Evolutionary conservation across 2,797 vertebrate species (phyloP).

Genomic region (Menidia menidia): DNA sequence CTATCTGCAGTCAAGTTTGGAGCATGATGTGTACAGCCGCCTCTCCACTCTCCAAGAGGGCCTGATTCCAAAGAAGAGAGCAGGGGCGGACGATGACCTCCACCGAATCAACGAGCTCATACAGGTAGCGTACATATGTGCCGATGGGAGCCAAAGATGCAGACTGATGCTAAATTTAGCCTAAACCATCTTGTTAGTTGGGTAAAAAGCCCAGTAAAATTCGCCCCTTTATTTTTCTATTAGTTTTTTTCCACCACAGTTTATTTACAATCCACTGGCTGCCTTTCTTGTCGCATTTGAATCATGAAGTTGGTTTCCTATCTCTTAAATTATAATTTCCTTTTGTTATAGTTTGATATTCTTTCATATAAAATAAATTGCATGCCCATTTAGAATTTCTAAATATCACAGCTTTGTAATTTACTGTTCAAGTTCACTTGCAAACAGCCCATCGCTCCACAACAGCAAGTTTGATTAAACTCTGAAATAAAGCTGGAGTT

Average conservation of each 20-base stretch:
- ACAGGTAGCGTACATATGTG: slow-evolving; percentile 83
- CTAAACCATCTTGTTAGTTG: too few relatives aligned
- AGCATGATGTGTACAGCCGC: slow-evolving; percentile 95
- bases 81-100: slow-evolving; percentile 92
- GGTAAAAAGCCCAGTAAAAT: too few relatives aligned
- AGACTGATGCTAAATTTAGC: too few relatives aligned
- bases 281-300: neutral
- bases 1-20: slow-evolving; percentile 89
- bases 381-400: too few relatives aligned
- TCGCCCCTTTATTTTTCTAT: too few relatives aligned
- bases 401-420: too few relatives aligned
- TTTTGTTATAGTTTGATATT: neutral
- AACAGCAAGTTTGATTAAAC: too few relatives aligned
- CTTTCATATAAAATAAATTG: too few relatives aligned
- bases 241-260: too few relatives aligned
- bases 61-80: slow-evolving; percentile 98
- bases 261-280: neutral
- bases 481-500: too few relatives aligned
- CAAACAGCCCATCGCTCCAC: too few relatives aligned
- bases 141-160: neutral
- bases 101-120: slow-evolving; percentile 98
- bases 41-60: slow-evolving; percentile 95
- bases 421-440: too few relatives aligned
- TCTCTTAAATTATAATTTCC: neutral
- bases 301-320: neutral